A percentile compares a stretch with the other conserved stretches of the same genome.
phyloP scores from a whole-genome alignment of 2,797 vertebrate species.

The Sternotherus odoratus region DNA sequence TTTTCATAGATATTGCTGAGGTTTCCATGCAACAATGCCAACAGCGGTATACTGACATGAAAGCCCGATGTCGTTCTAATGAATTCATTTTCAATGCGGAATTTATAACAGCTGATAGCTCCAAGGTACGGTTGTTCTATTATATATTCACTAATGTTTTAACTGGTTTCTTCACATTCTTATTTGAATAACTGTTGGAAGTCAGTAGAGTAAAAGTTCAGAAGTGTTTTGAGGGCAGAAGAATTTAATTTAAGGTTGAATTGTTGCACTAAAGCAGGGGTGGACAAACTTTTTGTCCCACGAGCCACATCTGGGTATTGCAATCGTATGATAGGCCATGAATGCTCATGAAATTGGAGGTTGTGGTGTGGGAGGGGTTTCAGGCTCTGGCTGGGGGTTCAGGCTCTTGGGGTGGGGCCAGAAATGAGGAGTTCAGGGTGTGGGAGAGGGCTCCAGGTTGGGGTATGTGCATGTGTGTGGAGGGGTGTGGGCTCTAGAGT shows the following conservation, averaged over 20 bases:
- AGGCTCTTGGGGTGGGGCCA: too few species aligned
- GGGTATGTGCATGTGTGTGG: too few species aligned
- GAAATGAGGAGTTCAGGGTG: too few species aligned
- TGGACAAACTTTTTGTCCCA: too few species aligned
- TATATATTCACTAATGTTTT: neutral
- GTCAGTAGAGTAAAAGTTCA: neutral
- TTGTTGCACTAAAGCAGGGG: neutral
- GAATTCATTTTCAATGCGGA: constrained; percentile 91
- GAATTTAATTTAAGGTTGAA: neutral
- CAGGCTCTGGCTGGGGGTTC: too few species aligned
- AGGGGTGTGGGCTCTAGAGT: too few species aligned
- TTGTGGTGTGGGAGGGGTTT: too few species aligned
- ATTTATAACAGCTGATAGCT: constrained; percentile 94
- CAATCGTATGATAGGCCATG: too few species aligned
- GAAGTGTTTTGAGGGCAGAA: neutral
- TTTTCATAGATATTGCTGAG: constrained; percentile 89
- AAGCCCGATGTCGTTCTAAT: constrained; percentile 81
- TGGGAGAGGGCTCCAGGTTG: too few species aligned
- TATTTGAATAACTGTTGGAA: neutral
- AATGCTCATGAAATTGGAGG: too few species aligned
- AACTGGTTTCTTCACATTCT: neutral
- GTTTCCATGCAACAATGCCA: constrained; percentile 95
- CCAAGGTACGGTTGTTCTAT: constrained; percentile 84
- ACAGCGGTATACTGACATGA: constrained; percentile 93
- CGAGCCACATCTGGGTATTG: too few species aligned